Evolutionary conservation across 2,888 invertebrate genomes (phyloP).

Genomic region (Empis stercorea): DNA sequence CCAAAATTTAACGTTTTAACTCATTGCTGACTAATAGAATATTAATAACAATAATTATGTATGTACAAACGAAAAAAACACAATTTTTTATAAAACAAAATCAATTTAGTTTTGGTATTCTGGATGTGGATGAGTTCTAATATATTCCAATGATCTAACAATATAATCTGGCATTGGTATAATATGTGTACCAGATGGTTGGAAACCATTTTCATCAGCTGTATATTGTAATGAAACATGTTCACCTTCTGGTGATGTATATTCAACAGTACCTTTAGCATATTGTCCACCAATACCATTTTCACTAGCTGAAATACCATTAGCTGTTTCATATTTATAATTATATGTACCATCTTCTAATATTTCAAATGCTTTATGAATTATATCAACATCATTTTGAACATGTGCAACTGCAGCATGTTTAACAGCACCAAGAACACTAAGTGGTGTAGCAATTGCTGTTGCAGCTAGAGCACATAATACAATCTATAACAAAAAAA

Average conservation of each 20-base stretch:
- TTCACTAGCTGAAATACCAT: constrained; percentile 18
- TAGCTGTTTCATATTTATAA: constrained; percentile 18
- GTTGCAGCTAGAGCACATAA: background rate
- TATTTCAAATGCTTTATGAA: background rate
- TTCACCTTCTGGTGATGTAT: constrained; percentile 25
- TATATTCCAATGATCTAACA: constrained; percentile 22
- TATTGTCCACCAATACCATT: constrained; percentile 24
- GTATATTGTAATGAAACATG: constrained; percentile 20
- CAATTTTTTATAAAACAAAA: too few species aligned
- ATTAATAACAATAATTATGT: too few species aligned
- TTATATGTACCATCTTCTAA: constrained; percentile 22
- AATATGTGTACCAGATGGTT: constrained; percentile 19
- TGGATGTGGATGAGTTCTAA: constrained; percentile 20
- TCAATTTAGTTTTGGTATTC: too few species aligned
- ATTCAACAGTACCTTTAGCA: constrained; percentile 22
- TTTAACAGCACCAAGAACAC: background rate
- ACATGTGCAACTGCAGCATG: background rate
- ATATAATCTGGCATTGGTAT: constrained; percentile 26
- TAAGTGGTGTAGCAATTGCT: background rate
- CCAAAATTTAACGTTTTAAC: too few species aligned
- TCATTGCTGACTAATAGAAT: too few species aligned
- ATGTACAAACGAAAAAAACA: too few species aligned
- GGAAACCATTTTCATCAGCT: constrained; percentile 26
- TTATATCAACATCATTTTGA: background rate
- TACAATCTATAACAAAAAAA: background rate